phyloP scores from a whole-genome alignment of 2,797 vertebrate genomes.

The Chaetodon trifasciatus region DNA sequence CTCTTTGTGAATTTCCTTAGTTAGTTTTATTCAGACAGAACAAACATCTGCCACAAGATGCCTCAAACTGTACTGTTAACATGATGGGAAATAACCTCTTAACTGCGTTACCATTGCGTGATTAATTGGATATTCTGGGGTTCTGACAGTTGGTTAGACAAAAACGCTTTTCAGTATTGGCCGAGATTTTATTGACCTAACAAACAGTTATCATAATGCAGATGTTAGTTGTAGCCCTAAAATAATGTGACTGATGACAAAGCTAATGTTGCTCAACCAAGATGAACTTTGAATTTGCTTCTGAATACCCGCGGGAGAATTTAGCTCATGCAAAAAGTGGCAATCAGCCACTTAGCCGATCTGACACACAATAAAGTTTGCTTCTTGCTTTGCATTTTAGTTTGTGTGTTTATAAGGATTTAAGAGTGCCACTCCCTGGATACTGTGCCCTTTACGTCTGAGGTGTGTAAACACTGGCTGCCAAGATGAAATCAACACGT shows the following conservation, averaged over 20 bases:
- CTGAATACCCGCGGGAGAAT: background rate
- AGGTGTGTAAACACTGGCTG: constrained; percentile 19
- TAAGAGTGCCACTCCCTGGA: constrained; percentile 21
- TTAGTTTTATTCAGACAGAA: constrained; percentile 35
- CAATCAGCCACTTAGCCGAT: background rate
- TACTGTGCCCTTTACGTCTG: constrained; percentile 1
- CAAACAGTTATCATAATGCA: background rate
- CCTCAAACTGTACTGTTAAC: constrained; percentile 19
- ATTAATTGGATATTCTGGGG: background rate
- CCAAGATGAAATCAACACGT: constrained; percentile 28
- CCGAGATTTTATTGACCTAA: background rate
- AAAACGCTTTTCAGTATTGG: background rate
- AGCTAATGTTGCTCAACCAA: background rate
- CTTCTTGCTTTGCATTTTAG: constrained; percentile 9
- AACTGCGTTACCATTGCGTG: background rate
- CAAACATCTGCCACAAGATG: constrained; percentile 28
- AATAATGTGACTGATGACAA: background rate
- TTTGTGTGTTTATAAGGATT: constrained; percentile 1
- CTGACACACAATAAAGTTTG: background rate
- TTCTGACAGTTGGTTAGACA: background rate
- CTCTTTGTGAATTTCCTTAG: background rate
- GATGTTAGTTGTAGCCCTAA: background rate
- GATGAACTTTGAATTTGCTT: background rate
- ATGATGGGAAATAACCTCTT: constrained; percentile 19
- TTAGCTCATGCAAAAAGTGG: background rate